Percentiles rank a stretch among this genome's conserved stretches.
These are phyloP conservation scores for Aepyceros melampus DNA, from an alignment of 2,113 vertebrate genomes.

Conservation along the genomic window DNA sequence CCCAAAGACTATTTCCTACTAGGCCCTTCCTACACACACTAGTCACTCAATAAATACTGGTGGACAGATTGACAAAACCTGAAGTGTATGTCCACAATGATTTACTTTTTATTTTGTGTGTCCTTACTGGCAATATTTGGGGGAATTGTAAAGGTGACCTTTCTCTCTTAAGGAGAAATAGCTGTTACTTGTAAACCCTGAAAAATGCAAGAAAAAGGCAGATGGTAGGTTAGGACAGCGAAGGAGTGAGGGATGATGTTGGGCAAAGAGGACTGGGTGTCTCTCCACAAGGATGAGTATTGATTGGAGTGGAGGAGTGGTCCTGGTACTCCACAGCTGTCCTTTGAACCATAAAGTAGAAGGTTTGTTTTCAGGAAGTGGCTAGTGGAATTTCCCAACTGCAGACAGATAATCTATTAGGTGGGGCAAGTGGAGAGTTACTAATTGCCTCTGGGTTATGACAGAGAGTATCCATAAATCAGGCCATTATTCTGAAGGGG, in stretches of 20 bases:
- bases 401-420: constrained; percentile 13
- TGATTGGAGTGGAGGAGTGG: background rate
- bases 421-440: background rate
- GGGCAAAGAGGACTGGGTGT: background rate
- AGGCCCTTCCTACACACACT: background rate
- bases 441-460: constrained; percentile 9
- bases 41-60: background rate
- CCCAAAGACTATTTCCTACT: background rate
- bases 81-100: background rate
- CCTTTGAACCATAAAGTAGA: background rate
- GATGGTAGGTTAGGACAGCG: background rate
- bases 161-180: background rate
- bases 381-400: constrained; percentile 48
- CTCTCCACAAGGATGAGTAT: background rate
- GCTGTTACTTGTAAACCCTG: background rate
- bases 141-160: background rate
- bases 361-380: constrained; percentile 49
- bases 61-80: background rate
- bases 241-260: background rate
- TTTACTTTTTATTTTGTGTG: background rate
- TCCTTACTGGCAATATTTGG: background rate
- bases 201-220: background rate
- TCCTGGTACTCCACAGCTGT: background rate
- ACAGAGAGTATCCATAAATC: background rate
- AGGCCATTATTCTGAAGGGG: background rate